A percentile compares a stretch with the other conserved stretches of the same genome.
Conservation (phyloP, 2,797 vertebrate species). For the Benthosema pterotum region DNA sequence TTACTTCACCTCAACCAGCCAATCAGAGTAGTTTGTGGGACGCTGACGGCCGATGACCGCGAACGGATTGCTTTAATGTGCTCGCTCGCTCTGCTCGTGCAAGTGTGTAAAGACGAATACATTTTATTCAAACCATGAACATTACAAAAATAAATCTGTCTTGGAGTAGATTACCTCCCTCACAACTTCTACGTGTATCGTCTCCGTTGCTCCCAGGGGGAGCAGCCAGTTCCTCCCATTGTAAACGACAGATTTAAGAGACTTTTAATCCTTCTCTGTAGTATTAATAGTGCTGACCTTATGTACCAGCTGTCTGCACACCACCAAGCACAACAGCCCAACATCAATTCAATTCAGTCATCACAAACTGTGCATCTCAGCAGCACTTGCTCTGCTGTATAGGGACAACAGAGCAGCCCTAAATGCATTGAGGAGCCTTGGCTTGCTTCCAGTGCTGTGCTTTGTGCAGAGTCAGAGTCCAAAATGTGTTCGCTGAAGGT, state of each 20-base stretch:
- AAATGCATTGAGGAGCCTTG: neutral
- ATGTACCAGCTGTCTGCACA: conserved; percentile 52
- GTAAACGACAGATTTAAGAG: conserved; percentile 58
- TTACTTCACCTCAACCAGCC: too few species aligned
- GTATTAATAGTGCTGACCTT: conserved; percentile 78
- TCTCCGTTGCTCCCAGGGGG: conserved; percentile 25
- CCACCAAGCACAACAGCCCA: conserved; percentile 5
- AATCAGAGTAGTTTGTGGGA: too few species aligned
- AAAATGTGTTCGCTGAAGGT: too few species aligned
- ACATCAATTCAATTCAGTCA: conserved; percentile 18
- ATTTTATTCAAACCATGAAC: too few species aligned
- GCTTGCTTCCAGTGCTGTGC: neutral
- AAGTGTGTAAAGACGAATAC: neutral
- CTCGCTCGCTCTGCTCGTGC: too few species aligned
- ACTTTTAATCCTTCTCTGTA: conserved; percentile 56
- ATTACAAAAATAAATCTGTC: too few species aligned
- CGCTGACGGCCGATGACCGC: too few species aligned
- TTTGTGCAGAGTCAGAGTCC: neutral
- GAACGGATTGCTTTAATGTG: too few species aligned
- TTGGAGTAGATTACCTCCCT: too few species aligned
- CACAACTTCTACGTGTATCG: neutral
- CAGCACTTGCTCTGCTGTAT: neutral
- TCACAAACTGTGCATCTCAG: neutral
- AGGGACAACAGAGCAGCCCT: neutral
- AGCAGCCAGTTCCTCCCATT: conserved; percentile 30